Base-by-base conservation (phyloP, 2,888 invertebrate species). In the Suillia variegata region DNA sequence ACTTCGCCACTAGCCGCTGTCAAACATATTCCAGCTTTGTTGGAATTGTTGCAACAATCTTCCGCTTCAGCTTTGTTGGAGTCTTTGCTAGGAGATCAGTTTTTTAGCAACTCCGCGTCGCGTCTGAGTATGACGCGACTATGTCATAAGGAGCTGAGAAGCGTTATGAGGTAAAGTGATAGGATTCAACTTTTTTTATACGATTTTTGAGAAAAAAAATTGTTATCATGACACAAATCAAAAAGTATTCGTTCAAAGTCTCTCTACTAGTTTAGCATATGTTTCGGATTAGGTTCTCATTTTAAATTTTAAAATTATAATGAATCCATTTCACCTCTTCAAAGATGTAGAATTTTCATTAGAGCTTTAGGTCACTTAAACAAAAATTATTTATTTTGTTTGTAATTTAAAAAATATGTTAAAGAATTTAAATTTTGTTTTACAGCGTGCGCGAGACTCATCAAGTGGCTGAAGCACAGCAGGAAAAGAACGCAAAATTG, bases 391-490 rank as follows among this genome's bases (percentile, higher is more conserved):
- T n/a, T n/a, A n/a, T n/a, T n/a, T n/a, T n/a, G n/a, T n/a, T n/a
- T n/a, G n/a, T n/a, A n/a, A n/a, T n/a, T n/a, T n/a, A n/a, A n/a
- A n/a, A n/a, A n/a, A n/a, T n/a, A n/a, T n/a, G n/a, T n/a, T n/a
- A n/a, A n/a, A n/a, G n/a, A n/a, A n/a, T n/a, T n/a, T n/a, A n/a
- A 18, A 18, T 21, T 48, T 20, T 18, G 33, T 12, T 21, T 48
- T 18, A 12, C 84, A 95, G 95, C 83, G 94, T 94, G 63, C 93
- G 93, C 63, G 97, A 96, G 80, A 96, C 96, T 50, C 98, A 98
- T 85, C 94, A 96, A 82, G 89, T 96, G 66, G 97, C 98, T 1
- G 95, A 95, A 81, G 96, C 97, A 21, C 96, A 96, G 80, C 93
- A 94, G 76, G 93, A 94, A 82, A 97, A 97, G 83, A 98, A 98